Conservation (phyloP, 2,113 vertebrate species). For the Etheostoma cragini region DNA sequence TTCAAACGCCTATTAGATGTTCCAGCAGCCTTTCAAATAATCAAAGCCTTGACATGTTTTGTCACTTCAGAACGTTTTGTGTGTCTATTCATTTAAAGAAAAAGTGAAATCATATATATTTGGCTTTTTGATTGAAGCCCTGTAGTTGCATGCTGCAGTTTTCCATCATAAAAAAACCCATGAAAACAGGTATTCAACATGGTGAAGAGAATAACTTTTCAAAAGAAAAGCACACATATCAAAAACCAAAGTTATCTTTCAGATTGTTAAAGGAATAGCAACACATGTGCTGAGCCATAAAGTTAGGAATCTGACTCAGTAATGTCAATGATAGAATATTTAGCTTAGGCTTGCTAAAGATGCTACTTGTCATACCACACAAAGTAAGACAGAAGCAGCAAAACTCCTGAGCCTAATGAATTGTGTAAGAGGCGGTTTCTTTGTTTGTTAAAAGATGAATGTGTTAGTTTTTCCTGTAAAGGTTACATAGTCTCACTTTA, state of each 20-base stretch:
- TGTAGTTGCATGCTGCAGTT: background rate
- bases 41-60: constrained; percentile 6
- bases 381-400: background rate
- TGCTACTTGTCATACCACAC: background rate
- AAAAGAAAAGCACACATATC: background rate
- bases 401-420: background rate
- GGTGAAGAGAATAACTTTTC: too few relatives aligned
- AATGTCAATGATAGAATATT: background rate
- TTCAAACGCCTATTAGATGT: constrained; percentile 34
- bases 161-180: background rate
- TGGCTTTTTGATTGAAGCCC: background rate
- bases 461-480: background rate
- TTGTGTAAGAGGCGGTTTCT: background rate
- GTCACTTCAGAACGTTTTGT: background rate
- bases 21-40: constrained; percentile 27
- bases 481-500: background rate
- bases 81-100: background rate
- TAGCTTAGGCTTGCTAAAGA: too few relatives aligned
- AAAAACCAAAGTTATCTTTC: background rate
- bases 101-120: constrained; percentile 11
- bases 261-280: background rate
- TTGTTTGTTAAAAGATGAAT: background rate
- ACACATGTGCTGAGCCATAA: too few relatives aligned
- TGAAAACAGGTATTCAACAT: background rate
- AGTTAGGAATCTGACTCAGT: background rate